Evolutionary conservation across 2,888 invertebrate species (phyloP).

Genomic region (Pseudococcus jackbeardsleyi): DNA sequence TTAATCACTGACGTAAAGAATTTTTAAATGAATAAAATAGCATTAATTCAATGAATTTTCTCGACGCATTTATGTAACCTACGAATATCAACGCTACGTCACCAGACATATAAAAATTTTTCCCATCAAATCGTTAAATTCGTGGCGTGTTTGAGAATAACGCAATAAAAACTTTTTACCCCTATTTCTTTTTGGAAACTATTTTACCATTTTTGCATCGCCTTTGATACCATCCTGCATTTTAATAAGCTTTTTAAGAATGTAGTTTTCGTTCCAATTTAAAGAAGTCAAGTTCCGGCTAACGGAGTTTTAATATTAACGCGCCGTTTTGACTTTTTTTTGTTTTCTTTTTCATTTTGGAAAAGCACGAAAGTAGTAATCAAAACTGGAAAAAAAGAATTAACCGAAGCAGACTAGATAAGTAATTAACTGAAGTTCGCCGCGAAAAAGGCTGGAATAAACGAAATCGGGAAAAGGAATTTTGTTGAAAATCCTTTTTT

Average conservation of each 20-base stretch:
- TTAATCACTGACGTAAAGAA: too few relatives aligned
- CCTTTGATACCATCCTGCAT: conserved; percentile 6
- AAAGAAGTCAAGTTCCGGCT: conserved; percentile 9
- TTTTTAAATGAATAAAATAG: too few relatives aligned
- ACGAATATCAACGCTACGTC: too few relatives aligned
- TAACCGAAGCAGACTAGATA: conserved; percentile 23
- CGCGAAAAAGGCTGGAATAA: conserved; percentile 11
- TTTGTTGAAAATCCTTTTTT: background rate
- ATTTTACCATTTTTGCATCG: background rate
- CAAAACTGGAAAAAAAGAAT: background rate
- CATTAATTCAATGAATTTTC: too few relatives aligned
- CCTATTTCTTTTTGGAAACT: background rate
- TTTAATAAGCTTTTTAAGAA: conserved; percentile 39
- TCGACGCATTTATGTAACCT: too few relatives aligned
- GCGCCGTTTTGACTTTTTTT: background rate
- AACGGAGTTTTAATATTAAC: conserved; percentile 12
- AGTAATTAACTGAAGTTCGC: conserved; percentile 53
- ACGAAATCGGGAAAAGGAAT: conserved; percentile 7
- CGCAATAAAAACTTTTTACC: conserved; percentile 1
- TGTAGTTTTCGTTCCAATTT: conserved; percentile 6
- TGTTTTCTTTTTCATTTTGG: background rate
- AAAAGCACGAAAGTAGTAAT: background rate
- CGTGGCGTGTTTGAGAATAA: background rate
- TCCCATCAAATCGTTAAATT: background rate
- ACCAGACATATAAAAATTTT: background rate